These are phyloP conservation scores for Prosopocoilus inquinatus DNA, from an alignment of 2,888 invertebrate genomes.

Conservation along the genomic window DNA sequence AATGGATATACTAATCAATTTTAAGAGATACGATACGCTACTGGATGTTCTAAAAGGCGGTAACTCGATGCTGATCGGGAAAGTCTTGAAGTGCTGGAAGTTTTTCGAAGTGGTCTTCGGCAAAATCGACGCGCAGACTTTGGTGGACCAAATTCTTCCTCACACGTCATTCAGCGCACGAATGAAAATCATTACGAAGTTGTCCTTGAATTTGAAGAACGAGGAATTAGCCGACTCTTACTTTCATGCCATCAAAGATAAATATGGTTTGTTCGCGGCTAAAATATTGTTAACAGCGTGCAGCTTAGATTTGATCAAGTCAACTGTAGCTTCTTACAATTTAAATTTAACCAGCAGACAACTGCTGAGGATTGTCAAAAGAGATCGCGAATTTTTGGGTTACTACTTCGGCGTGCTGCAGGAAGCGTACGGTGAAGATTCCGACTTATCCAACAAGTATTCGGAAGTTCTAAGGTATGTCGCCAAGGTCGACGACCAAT, in stretches of 20 bases:
- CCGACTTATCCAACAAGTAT: not conserved
- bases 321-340: conserved; percentile 10
- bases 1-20: conserved; percentile 17
- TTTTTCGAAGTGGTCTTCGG: conserved; percentile 17
- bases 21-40: conserved; percentile 11
- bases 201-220: conserved; percentile 14
- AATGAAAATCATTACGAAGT: conserved; percentile 19
- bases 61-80: conserved; percentile 13
- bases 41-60: conserved; percentile 19
- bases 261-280: conserved; percentile 20
- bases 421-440: not conserved
- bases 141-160: conserved; percentile 16
- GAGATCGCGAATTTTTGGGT: conserved; percentile 9
- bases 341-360: conserved; percentile 15
- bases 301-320: conserved; percentile 12
- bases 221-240: conserved; percentile 11
- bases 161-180: conserved; percentile 14
- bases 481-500: conserved; percentile 7
- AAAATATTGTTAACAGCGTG: conserved; percentile 18
- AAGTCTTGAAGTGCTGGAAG: conserved; percentile 21
- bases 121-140: conserved; percentile 9
- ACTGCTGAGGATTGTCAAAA: conserved; percentile 14
- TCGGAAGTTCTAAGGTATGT: conserved; percentile 1
- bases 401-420: conserved; percentile 11
- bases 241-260: conserved; percentile 16